Conservation (phyloP, 2,888 invertebrate genomes). For the Acronicta alni region DNA sequence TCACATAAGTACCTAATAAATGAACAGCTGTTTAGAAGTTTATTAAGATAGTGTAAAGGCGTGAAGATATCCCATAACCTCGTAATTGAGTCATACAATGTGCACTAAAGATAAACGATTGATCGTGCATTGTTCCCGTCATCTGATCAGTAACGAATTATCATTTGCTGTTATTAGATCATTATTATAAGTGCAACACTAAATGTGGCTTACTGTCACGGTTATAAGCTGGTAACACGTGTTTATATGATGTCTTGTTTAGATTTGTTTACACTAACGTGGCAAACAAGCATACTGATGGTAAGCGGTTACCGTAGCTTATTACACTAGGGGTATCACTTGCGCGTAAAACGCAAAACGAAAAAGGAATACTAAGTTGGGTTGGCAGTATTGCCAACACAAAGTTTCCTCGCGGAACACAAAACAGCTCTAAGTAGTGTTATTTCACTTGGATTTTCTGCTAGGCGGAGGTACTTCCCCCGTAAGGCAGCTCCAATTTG, state of each 20-base stretch:
- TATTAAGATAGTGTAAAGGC: slow-evolving; percentile 23
- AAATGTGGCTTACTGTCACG: slow-evolving; percentile 12
- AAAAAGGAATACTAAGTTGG: no score
- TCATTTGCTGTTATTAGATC: slow-evolving; percentile 10
- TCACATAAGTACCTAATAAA: background rate
- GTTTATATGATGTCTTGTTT: slow-evolving; percentile 4
- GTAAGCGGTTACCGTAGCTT: no score
- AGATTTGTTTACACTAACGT: no score
- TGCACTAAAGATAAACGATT: slow-evolving; percentile 35
- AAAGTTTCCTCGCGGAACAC: no score
- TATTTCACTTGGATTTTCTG: no score
- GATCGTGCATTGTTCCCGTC: slow-evolving; percentile 14
- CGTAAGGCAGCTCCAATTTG: no score
- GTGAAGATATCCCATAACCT: slow-evolving; percentile 23
- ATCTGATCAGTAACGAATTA: slow-evolving; percentile 9
- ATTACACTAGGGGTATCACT: no score
- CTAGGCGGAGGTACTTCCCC: no score
- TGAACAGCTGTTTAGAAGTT: slow-evolving; percentile 10
- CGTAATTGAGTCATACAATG: slow-evolving; percentile 29
- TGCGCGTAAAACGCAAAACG: no score
- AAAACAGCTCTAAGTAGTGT: no score
- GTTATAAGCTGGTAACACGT: slow-evolving; percentile 12
- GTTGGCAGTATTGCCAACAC: no score
- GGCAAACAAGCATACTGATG: no score
- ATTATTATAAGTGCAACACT: background rate